These are phyloP conservation scores for Hylomyscus alleni DNA, from an alignment of 2,797 vertebrate species.

Conservation along the genomic window DNA sequence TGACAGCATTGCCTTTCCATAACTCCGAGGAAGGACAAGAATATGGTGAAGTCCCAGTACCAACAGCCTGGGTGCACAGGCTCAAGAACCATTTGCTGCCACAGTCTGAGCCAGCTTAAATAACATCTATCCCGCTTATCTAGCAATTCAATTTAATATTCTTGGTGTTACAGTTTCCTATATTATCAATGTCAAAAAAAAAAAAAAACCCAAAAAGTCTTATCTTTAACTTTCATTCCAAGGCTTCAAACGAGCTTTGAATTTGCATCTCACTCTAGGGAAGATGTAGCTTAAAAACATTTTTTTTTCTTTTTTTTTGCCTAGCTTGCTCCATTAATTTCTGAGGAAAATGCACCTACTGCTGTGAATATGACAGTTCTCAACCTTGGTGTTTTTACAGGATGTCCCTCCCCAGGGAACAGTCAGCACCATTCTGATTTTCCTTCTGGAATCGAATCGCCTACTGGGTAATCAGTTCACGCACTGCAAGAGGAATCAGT, in stretches of 20 bases:
- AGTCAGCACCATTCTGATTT: constrained; percentile 88
- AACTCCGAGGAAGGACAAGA: constrained; percentile 48
- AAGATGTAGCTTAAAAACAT: constrained; percentile 91
- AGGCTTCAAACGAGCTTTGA: constrained; percentile 92
- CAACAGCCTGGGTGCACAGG: constrained; percentile 32
- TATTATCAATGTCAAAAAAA: constrained; percentile 89
- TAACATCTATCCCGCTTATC: constrained; percentile 82
- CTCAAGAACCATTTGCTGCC: constrained; percentile 54
- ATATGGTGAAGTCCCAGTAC: constrained; percentile 15
- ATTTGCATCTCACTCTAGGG: constrained; percentile 93
- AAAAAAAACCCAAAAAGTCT: constrained; percentile 90
- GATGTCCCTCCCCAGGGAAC: constrained; percentile 91
- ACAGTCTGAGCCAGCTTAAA: constrained; percentile 75
- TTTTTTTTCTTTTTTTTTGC: constrained; percentile 88
- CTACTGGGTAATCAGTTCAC: constrained; percentile 89
- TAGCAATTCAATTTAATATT: constrained; percentile 87
- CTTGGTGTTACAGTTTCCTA: constrained; percentile 85
- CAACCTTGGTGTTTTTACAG: constrained; percentile 92
- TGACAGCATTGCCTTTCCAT: background rate
- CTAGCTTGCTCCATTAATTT: constrained; percentile 93
- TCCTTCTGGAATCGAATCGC: constrained; percentile 87
- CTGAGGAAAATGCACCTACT: constrained; percentile 91
- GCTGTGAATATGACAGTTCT: constrained; percentile 93
- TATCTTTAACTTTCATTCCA: constrained; percentile 91
- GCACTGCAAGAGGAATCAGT: constrained; percentile 81